Evolutionary conservation across 2,888 invertebrate genomes (phyloP).

Genomic region (Euplexia lucipara): DNA sequence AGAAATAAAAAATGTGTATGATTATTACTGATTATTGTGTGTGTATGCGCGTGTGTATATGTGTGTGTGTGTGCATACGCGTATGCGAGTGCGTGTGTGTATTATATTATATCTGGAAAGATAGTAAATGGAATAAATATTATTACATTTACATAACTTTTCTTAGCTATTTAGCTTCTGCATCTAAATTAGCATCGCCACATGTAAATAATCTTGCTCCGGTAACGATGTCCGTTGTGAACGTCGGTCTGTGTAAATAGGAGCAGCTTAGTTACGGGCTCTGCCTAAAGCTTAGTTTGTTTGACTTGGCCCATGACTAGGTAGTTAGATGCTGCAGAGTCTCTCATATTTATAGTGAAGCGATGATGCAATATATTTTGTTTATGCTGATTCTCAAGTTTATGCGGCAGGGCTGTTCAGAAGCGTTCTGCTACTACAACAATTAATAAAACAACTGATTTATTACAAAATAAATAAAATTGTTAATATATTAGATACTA

Average conservation of each 20-base stretch:
- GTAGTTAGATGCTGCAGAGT: constrained; percentile 11
- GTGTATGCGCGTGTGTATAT: too few relatives aligned
- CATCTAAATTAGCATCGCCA: constrained; percentile 26
- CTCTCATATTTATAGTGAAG: constrained; percentile 47
- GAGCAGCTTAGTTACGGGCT: constrained; percentile 46
- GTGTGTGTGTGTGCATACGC: too few relatives aligned
- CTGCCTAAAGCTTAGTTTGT: constrained; percentile 45
- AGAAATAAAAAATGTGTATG: too few relatives aligned
- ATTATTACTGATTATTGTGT: too few relatives aligned
- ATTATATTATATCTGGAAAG: too few relatives aligned
- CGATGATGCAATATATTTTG: not conserved
- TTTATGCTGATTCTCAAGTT: not conserved
- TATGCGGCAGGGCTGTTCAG: not conserved
- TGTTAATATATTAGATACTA: too few relatives aligned
- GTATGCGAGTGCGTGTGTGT: too few relatives aligned
- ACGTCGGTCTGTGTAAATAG: constrained; percentile 44
- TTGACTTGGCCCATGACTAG: constrained; percentile 51
- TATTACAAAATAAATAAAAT: too few relatives aligned
- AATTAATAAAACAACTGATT: too few relatives aligned
- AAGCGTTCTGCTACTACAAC: too few relatives aligned
- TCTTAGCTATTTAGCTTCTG: not conserved
- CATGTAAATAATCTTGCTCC: constrained; percentile 31
- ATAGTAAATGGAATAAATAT: too few relatives aligned
- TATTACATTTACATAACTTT: not conserved
- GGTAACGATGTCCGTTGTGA: constrained; percentile 29